A percentile compares a stretch with the other conserved stretches of the same genome.
Evolutionary conservation across 2,113 vertebrate genomes (phyloP).

Genomic region (Apeltes quadracus): DNA sequence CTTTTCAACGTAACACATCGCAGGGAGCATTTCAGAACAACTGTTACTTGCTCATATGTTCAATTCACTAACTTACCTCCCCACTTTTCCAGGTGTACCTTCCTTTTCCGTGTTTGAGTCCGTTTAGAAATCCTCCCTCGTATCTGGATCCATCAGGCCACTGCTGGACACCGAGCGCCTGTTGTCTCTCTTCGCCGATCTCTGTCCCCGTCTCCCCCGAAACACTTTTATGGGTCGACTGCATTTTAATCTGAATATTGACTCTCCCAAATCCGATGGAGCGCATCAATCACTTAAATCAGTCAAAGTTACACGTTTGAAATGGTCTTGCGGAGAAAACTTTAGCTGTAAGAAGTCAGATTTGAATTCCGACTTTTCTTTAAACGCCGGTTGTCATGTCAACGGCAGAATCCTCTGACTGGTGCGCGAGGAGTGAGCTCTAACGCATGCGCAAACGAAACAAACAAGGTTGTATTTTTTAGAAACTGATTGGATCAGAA

Average conservation of each 20-base stretch:
- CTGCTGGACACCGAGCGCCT: constrained; percentile 59
- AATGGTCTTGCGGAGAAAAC: background rate
- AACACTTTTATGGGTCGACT: constrained; percentile 20
- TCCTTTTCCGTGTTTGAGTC: constrained; percentile 84
- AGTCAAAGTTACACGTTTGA: background rate
- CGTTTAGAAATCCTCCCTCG: constrained; percentile 78
- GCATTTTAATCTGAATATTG: constrained; percentile 20
- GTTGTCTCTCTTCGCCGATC: background rate
- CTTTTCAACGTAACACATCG: no score
- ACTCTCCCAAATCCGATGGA: background rate
- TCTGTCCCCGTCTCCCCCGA: background rate
- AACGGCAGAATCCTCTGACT: background rate
- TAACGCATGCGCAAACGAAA: constrained; percentile 36
- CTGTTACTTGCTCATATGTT: background rate
- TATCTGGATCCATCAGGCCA: constrained; percentile 84
- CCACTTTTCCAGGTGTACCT: constrained; percentile 84
- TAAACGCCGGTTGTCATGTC: constrained; percentile 33
- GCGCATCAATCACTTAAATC: rapidly evolving
- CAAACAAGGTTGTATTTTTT: background rate
- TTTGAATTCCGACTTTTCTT: constrained; percentile 15
- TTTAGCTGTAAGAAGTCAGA: constrained; percentile 12
- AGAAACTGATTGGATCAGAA: no score
- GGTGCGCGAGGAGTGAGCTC: no score
- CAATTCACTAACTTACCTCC: constrained; percentile 77
- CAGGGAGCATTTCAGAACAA: background rate